Percentiles rank a stretch among this genome's conserved stretches.
Conservation (phyloP, 2,888 invertebrate species). For the Stratiomys singularior region DNA sequence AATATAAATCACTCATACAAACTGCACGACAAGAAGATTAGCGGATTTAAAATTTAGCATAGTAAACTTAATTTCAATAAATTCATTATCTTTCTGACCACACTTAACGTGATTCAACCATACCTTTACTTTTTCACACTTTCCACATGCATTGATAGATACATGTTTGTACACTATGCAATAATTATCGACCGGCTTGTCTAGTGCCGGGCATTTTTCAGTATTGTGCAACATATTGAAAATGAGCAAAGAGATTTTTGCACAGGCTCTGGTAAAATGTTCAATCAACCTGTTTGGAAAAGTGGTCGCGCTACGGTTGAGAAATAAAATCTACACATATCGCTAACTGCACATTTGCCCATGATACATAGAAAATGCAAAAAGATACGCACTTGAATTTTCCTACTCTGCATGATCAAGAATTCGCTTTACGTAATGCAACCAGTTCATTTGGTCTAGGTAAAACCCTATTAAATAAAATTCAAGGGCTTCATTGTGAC, state of each 20-base stretch:
- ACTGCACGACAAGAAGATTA: too few species aligned
- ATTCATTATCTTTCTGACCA: background rate
- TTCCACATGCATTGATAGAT: too few species aligned
- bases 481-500: slow-evolving; percentile 22
- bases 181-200: background rate
- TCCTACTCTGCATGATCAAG: slow-evolving; percentile 4
- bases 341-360: background rate
- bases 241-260: slow-evolving; percentile 33
- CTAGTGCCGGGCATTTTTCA: slow-evolving; percentile 2
- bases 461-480: background rate
- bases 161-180: background rate
- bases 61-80: background rate
- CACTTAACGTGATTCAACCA: background rate
- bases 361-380: slow-evolving; percentile 11
- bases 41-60: too few species aligned
- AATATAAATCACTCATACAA: too few species aligned
- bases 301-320: slow-evolving; percentile 7
- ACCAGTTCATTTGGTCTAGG: background rate
- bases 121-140: background rate
- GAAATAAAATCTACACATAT: background rate
- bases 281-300: slow-evolving; percentile 6
- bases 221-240: slow-evolving; percentile 36
- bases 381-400: slow-evolving; percentile 36
- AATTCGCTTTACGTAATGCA: slow-evolving; percentile 14
- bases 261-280: background rate